Evolutionary conservation across 1,140 invertebrate genomes (phyloP).

Genomic region (Drosophila pachea): DNA sequence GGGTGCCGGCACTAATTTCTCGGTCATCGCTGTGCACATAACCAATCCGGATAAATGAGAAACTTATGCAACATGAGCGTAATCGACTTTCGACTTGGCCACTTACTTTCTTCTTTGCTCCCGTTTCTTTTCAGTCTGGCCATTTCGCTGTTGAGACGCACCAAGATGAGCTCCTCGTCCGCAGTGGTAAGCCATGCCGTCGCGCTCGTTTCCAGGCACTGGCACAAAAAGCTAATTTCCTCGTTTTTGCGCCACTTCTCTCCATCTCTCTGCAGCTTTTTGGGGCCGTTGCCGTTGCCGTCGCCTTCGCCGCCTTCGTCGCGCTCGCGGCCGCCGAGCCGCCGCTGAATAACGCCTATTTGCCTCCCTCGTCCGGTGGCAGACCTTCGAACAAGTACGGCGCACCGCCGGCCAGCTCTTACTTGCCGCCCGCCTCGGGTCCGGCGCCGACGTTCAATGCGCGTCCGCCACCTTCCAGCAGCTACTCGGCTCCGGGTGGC

Average conservation of each 20-base stretch:
- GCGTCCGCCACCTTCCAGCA: conserved; percentile 77
- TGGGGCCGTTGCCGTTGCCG: conserved; percentile 48
- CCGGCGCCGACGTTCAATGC: conserved; percentile 70
- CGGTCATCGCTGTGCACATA: conserved; percentile 13
- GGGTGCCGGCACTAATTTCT: conserved; percentile 22
- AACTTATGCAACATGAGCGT: conserved; percentile 65
- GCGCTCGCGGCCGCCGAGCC: conserved; percentile 55
- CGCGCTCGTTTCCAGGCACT: conserved; percentile 4
- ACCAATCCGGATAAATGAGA: not conserved
- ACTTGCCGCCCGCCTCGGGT: conserved; percentile 74
- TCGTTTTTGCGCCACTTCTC: conserved; percentile 39
- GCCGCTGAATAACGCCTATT: conserved; percentile 61
- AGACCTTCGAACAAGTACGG: conserved; percentile 60
- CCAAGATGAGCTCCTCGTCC: conserved; percentile 40
- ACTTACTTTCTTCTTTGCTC: conserved; percentile 55
- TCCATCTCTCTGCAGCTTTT: conserved; percentile 49
- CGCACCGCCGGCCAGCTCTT: conserved; percentile 64
- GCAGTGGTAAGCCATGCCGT: conserved; percentile 49
- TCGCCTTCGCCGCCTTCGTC: conserved; percentile 40
- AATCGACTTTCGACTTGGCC: conserved; percentile 42
- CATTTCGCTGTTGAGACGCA: conserved; percentile 63
- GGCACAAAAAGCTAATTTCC: conserved; percentile 69
- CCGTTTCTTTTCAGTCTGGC: conserved; percentile 29
- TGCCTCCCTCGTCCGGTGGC: conserved; percentile 49
- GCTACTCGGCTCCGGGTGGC: conserved; percentile 79